Base-by-base conservation (phyloP, 2,113 vertebrate species). In the Oreochromis aureus region DNA sequence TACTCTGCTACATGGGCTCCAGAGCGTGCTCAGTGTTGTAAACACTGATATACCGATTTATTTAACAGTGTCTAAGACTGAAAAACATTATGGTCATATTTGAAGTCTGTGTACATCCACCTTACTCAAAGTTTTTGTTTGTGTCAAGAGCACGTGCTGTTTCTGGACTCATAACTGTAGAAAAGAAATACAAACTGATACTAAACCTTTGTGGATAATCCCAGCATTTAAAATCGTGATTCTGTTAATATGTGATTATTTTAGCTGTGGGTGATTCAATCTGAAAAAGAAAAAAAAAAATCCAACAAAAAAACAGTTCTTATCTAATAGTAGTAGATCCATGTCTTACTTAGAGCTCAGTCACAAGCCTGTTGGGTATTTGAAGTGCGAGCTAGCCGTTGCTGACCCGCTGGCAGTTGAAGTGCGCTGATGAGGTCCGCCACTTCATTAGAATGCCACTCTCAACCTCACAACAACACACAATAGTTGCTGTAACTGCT, bases 371-470 rank as follows among this genome's bases (percentile, higher is more conserved):
- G 79, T 7, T 32, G 84, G 84, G 80, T 61, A 48, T 81, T 87
- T 87, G 86, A 89, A 83, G 63, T 66, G 84, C 80, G 9, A 71
- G 79, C 81, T 69, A 89, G 13, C 84, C 9, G 82, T 93, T 93
- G 18, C 73, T 85, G 87, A 89, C 85, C 87, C 5, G 30, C 82
- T 59, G 89, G 76, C 63, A 30, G 83, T 87, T 92, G 86, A 87
- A 91, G 82, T 83, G 79, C 15, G 2, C 80, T 91, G 93, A 91
- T 88, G 90, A 92, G 93, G 92, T 92, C 89, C 66, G 9, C 78
- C 51, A 87, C 83, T 90, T 94, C 91, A 93, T 95, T 93, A 92
- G 90, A 92, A 94, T 93, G 88, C 91, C 48, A 87, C 88, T 89
- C 81, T 12, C 32, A 84, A 80, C 30, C 61, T 18, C 53, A 56